A percentile compares a stretch with the other conserved stretches of the same genome.
These are phyloP conservation scores for Sebastes trivittatus DNA, from an alignment of 2,797 vertebrate species.

Conservation along the genomic window DNA sequence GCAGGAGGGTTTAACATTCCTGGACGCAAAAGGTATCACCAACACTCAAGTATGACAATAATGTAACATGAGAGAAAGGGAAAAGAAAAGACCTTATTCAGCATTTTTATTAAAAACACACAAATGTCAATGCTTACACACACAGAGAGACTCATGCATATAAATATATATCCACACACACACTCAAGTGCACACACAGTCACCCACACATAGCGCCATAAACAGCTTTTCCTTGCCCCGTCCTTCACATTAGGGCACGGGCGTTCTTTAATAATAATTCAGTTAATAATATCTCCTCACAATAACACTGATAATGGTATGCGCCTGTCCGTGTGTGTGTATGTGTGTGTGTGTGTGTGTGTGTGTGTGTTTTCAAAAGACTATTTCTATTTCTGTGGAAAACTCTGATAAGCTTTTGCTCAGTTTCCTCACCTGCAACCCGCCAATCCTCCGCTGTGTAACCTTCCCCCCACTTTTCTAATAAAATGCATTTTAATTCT, in stretches of 20 bases:
- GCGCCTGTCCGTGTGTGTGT: neutral
- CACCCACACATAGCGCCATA: conserved; percentile 1
- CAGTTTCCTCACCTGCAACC: conserved; percentile 38
- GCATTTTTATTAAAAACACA: neutral
- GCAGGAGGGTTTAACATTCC: neutral
- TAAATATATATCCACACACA: neutral
- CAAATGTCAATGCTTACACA: neutral
- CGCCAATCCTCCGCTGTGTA: neutral
- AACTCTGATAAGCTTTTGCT: conserved; percentile 48
- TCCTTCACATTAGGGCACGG: conserved; percentile 60
- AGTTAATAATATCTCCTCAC: conserved; percentile 47
- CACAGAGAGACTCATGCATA: neutral
- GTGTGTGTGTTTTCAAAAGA: conserved; percentile 15
- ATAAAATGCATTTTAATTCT: conserved; percentile 52
- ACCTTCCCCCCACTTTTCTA: neutral
- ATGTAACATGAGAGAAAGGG: neutral
- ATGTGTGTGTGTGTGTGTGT: neutral
- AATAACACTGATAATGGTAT: conserved; percentile 48
- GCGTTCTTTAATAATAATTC: conserved; percentile 53
- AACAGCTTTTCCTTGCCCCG: conserved; percentile 37
- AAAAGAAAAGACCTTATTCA: neutral
- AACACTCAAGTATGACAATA: neutral
- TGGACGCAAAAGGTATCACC: neutral
- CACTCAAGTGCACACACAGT: neutral
- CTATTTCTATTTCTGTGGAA: conserved; percentile 48